These are phyloP conservation scores for Axinella damicornis DNA, from an alignment of 37 sponge, comb jelly and placozoan species.

Conservation along the genomic window DNA sequence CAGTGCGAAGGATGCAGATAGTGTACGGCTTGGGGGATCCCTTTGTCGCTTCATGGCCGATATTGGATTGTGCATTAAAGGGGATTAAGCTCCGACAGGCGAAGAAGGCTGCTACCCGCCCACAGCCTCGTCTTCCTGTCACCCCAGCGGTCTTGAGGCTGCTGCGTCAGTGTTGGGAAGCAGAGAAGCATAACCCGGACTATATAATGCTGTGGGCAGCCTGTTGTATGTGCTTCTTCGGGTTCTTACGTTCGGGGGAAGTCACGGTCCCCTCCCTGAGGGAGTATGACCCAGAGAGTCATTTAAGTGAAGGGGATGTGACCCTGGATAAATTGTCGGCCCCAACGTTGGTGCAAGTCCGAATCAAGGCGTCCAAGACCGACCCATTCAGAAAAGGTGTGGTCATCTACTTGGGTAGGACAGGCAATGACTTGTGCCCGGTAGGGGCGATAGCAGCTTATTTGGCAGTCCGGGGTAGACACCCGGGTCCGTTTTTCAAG, in stretches of 20 bases:
- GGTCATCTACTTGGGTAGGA: conserved; percentile 2
- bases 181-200: not conserved
- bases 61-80: conserved; percentile 3
- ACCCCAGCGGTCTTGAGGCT: not conserved
- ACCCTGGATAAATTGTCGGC: conserved; percentile 23
- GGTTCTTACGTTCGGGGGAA: conserved; percentile 52
- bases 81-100: conserved; percentile 13
- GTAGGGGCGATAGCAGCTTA: not conserved
- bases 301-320: conserved; percentile 24
- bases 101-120: not conserved
- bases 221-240: conserved; percentile 44
- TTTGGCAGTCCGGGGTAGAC: not conserved
- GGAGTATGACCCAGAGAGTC: conserved; percentile 8
- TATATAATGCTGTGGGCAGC: conserved; percentile 70
- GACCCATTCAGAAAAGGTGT: conserved; percentile 57
- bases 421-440: not conserved
- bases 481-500: not conserved
- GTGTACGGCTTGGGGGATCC: conserved; percentile 21
- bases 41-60: not conserved
- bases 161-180: not conserved
- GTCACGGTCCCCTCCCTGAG: conserved; percentile 27
- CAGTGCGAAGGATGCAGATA: conserved; percentile 2
- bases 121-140: not conserved
- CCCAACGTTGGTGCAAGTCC: conserved; percentile 14
- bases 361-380: conserved; percentile 61